Evolutionary conservation across 2,113 vertebrate genomes (phyloP).

Genomic region (Hoplias malabaricus): DNA sequence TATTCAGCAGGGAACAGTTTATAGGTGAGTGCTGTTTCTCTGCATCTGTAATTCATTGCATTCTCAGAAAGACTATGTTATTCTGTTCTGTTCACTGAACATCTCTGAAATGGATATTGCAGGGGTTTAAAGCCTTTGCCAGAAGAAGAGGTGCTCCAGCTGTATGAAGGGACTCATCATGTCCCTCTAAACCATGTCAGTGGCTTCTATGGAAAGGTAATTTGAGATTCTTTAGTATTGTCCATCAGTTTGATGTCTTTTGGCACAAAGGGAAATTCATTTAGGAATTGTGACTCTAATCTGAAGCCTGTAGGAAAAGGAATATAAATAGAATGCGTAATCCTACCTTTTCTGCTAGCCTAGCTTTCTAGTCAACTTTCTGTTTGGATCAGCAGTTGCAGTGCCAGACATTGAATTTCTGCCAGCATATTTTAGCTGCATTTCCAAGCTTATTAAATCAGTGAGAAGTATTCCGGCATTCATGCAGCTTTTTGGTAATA

Average conservation of each 20-base stretch:
- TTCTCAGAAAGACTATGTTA: not conserved
- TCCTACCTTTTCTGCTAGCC: not conserved
- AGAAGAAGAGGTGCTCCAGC: conserved; percentile 75
- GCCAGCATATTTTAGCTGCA: not conserved
- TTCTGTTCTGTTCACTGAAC: not conserved
- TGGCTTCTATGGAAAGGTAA: conserved; percentile 84
- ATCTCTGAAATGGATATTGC: not conserved
- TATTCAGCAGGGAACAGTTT: conserved; percentile 79
- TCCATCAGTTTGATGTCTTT: not conserved
- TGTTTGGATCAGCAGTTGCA: not conserved
- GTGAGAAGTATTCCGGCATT: not conserved
- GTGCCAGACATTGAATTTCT: not conserved
- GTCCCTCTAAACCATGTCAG: conserved; percentile 79
- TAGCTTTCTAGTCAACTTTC: too few relatives aligned
- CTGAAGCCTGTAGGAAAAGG: too few relatives aligned
- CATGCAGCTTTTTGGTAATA: not conserved
- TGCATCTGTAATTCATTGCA: not conserved
- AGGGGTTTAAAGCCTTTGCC: conserved; percentile 78
- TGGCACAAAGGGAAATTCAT: not conserved
- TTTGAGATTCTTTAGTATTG: not conserved
- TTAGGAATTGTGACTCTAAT: not conserved
- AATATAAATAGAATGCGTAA: not conserved
- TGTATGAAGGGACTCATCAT: conserved; percentile 77
- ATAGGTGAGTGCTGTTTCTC: conserved; percentile 64
- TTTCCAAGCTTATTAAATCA: not conserved